Conservation (phyloP, 2,888 invertebrate species). For the Gasteruption jaculator region DNA sequence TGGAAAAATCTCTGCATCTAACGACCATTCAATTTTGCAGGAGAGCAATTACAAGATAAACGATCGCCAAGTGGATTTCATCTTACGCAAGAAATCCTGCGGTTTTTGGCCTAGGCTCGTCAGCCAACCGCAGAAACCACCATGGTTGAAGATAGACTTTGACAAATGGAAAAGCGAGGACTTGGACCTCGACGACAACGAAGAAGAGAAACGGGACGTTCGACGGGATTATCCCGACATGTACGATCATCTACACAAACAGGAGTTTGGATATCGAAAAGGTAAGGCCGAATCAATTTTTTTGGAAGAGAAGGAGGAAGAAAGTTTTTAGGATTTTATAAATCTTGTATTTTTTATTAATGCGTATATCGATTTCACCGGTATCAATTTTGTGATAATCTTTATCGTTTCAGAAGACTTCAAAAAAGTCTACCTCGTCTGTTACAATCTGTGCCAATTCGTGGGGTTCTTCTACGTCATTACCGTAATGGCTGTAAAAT, state of each 20-base stretch:
- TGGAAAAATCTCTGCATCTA: slow-evolving; percentile 1
- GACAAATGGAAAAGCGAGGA: slow-evolving; percentile 85
- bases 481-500: slow-evolving; percentile 69
- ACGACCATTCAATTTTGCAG: slow-evolving; percentile 39
- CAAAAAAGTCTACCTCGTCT: slow-evolving; percentile 77
- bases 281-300: slow-evolving; percentile 52
- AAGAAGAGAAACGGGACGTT: slow-evolving; percentile 62
- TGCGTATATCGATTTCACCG: slow-evolving; percentile 6
- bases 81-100: slow-evolving; percentile 63
- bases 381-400: slow-evolving; percentile 9
- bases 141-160: slow-evolving; percentile 92
- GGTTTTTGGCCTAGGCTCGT: slow-evolving; percentile 85
- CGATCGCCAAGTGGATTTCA: slow-evolving; percentile 74
- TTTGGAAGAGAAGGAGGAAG: background rate
- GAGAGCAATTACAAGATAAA: slow-evolving; percentile 60
- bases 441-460: slow-evolving; percentile 89
- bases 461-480: slow-evolving; percentile 78
- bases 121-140: slow-evolving; percentile 76
- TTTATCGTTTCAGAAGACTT: slow-evolving; percentile 64
- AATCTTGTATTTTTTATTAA: background rate
- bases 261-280: slow-evolving; percentile 74
- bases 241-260: slow-evolving; percentile 68
- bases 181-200: slow-evolving; percentile 62
- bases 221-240: slow-evolving; percentile 75
- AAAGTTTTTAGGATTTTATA: slow-evolving; percentile 14